Evolutionary conservation across 64 coral and sea anemone species (phyloP).

Genomic region (Astreopora myriophthalma): DNA sequence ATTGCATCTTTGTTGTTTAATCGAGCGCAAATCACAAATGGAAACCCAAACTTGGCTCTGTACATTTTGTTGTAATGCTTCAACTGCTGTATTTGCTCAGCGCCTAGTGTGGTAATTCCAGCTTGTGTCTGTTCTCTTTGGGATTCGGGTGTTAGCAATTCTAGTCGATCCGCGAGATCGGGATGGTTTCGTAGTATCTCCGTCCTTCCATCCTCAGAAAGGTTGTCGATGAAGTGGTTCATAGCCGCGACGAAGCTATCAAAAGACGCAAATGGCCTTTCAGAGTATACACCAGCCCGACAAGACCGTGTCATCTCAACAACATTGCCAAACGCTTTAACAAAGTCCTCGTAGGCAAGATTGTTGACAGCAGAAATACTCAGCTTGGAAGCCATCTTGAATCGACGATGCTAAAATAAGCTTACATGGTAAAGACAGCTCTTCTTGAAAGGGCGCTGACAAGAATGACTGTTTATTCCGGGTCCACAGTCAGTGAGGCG

Average conservation of each 20-base stretch:
- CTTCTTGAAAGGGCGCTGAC: neutral
- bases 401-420: neutral
- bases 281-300: constrained; percentile 46
- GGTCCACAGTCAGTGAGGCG: neutral
- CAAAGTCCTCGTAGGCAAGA: constrained; percentile 46
- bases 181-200: constrained; percentile 63
- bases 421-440: neutral
- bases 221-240: constrained; percentile 57
- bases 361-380: constrained; percentile 42
- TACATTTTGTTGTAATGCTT: constrained; percentile 50
- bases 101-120: constrained; percentile 41
- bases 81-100: constrained; percentile 26
- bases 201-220: constrained; percentile 13
- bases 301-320: constrained; percentile 56
- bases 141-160: constrained; percentile 70
- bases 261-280: constrained; percentile 50
- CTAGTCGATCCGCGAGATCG: constrained; percentile 47
- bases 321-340: constrained; percentile 71
- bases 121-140: constrained; percentile 69
- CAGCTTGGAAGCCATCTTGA: constrained; percentile 58
- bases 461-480: too few relatives aligned
- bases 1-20: constrained; percentile 74
- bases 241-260: constrained; percentile 17
- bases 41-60: constrained; percentile 76
- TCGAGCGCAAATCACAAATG: constrained; percentile 81